Conservation (phyloP, 2,888 invertebrate genomes). For the Cantharis flavilabris region DNA sequence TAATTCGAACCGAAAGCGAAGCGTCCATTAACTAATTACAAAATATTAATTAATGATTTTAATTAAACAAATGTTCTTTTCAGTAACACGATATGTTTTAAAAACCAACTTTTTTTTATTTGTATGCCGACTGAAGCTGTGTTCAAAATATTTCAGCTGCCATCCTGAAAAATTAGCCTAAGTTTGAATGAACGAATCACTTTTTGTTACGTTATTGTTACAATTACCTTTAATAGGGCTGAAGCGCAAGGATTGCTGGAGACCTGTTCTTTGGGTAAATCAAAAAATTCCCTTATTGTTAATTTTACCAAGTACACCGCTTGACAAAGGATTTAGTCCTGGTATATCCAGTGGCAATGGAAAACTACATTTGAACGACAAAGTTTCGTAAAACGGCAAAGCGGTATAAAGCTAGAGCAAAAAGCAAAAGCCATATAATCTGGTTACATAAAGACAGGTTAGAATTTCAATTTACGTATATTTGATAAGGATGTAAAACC, state of each 20-base stretch:
- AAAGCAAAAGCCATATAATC: conserved; percentile 24
- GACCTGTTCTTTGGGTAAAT: background rate
- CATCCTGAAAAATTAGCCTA: too few relatives aligned
- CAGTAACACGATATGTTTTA: too few relatives aligned
- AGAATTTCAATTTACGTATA: conserved; percentile 27
- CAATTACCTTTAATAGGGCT: too few relatives aligned
- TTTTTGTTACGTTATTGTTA: too few relatives aligned
- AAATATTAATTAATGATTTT: background rate
- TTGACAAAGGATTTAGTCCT: background rate
- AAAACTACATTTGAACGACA: background rate
- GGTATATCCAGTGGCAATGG: background rate
- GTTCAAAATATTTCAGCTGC: too few relatives aligned
- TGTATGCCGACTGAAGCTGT: too few relatives aligned
- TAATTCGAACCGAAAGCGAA: background rate
- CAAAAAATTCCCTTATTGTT: background rate
- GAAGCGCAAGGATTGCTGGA: background rate
- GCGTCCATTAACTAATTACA: background rate
- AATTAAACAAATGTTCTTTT: background rate
- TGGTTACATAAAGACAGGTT: conserved; percentile 22
- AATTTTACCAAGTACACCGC: background rate
- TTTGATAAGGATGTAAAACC: conserved; percentile 27
- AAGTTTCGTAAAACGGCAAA: background rate
- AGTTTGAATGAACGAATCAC: too few relatives aligned
- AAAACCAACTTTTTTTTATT: too few relatives aligned
- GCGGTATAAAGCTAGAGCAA: background rate